Conservation (phyloP, 2,888 invertebrate species). For the Neoaliturus tenellus region DNA sequence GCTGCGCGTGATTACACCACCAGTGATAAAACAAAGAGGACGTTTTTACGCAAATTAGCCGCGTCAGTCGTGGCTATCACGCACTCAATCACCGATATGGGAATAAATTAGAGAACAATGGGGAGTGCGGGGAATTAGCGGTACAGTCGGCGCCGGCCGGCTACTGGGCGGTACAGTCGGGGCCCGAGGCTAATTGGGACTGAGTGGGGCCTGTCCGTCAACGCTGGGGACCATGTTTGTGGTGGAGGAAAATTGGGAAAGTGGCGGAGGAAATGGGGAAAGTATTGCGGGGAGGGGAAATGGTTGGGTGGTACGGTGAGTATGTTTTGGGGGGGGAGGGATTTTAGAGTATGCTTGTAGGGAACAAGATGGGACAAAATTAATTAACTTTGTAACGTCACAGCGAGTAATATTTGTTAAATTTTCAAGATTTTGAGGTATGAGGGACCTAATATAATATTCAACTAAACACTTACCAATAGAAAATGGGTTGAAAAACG, state of each 20-base stretch:
- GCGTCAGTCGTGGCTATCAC: slow-evolving; percentile 54
- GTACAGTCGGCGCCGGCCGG: slow-evolving; percentile 19
- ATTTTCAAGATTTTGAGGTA: no score
- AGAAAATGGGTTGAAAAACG: no score
- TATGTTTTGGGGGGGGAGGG: not conserved
- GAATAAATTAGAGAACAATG: slow-evolving; percentile 59
- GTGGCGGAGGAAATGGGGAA: not conserved
- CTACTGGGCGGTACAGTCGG: slow-evolving; percentile 31
- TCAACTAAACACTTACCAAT: no score
- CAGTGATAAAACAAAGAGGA: slow-evolving; percentile 59
- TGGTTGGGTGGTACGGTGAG: not conserved
- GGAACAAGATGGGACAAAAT: no score
- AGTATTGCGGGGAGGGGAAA: not conserved
- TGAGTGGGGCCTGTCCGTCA: not conserved
- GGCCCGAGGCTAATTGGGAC: not conserved
- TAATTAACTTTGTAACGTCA: no score
- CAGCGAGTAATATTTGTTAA: no score
- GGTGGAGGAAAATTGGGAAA: not conserved
- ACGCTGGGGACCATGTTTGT: not conserved
- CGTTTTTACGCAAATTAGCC: slow-evolving; percentile 59
- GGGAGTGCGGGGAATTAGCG: slow-evolving; percentile 55
- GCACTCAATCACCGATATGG: slow-evolving; percentile 56
- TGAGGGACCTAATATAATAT: no score
- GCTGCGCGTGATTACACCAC: slow-evolving; percentile 48
- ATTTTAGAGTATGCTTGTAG: no score